Percentiles rank a stretch among this genome's conserved stretches.
These are phyloP conservation scores for Antennarius maculatus DNA, from an alignment of 2,797 vertebrate species.

Conservation along the genomic window DNA sequence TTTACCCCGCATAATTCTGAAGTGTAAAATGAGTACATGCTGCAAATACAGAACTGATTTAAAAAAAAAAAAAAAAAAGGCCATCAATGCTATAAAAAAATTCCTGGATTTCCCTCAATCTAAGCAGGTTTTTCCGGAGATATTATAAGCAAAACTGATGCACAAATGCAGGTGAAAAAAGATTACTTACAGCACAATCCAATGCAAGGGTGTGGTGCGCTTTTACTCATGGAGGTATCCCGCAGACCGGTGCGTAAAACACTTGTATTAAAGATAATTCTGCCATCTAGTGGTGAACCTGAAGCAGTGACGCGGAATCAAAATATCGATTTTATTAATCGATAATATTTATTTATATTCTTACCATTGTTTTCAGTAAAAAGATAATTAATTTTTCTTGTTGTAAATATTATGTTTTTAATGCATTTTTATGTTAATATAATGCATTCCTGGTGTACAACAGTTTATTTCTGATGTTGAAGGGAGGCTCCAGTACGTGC, in stretches of 20 bases:
- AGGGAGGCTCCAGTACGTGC: constrained; percentile 49
- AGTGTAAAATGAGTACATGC: too few species aligned
- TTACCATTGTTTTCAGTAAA: not conserved
- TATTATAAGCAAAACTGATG: too few species aligned
- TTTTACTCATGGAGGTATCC: not conserved
- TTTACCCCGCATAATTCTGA: too few species aligned
- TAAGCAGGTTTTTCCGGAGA: too few species aligned
- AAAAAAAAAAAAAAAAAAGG: too few species aligned
- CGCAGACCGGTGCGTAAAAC: not conserved
- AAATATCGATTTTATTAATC: not conserved
- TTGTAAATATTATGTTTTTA: not conserved
- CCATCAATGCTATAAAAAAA: too few species aligned
- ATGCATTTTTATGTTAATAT: not conserved
- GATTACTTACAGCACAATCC: too few species aligned
- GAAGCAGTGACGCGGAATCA: too few species aligned
- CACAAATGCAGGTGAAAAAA: too few species aligned
- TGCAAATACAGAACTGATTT: too few species aligned
- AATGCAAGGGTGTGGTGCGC: not conserved
- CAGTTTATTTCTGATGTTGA: not conserved
- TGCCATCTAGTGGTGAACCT: constrained; percentile 46
- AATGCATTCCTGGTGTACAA: not conserved
- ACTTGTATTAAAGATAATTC: not conserved
- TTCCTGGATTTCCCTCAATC: too few species aligned
- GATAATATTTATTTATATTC: not conserved
- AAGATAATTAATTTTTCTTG: not conserved